Percentiles rank a stretch among this genome's conserved stretches.
These are phyloP conservation scores for Cheilosia soror DNA, from an alignment of 2,888 invertebrate species.

Conservation along the genomic window DNA sequence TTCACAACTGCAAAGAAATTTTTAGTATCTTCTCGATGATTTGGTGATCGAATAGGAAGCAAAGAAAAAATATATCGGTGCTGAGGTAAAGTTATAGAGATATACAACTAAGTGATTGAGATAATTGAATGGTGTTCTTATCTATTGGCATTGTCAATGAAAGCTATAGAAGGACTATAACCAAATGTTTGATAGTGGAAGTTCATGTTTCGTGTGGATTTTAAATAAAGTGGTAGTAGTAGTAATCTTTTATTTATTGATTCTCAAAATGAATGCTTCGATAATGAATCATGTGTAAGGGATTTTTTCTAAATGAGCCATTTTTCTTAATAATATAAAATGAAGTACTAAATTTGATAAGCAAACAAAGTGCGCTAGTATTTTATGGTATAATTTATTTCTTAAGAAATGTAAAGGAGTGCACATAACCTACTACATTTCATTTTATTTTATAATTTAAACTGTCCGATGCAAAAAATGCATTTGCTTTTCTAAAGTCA, in stretches of 20 bases:
- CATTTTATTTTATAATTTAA: not conserved
- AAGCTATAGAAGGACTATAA: not conserved
- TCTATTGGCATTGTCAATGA: conserved; percentile 7
- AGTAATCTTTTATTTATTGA: not conserved
- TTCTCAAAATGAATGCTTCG: conserved; percentile 1
- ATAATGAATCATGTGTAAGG: conserved; percentile 22
- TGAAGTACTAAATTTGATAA: conserved; percentile 8
- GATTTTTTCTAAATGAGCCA: not conserved
- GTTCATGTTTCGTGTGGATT: not conserved
- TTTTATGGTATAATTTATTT: conserved; percentile 3
- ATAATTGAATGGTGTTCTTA: conserved; percentile 6
- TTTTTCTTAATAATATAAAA: not conserved
- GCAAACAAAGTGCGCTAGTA: conserved; percentile 9
- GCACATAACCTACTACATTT: not conserved
- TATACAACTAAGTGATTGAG: not conserved
- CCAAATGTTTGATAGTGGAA: not conserved
- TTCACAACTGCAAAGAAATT: not conserved
- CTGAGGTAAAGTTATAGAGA: conserved; percentile 32
- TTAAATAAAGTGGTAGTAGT: not conserved
- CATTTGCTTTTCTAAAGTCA: no score
- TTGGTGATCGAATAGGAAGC: not conserved
- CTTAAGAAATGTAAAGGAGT: not conserved
- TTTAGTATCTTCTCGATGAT: conserved; percentile 24
- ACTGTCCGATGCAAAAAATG: no score
- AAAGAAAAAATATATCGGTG: not conserved